Conservation (phyloP, 2,888 invertebrate genomes). For the Sylvicola fuscatus region DNA sequence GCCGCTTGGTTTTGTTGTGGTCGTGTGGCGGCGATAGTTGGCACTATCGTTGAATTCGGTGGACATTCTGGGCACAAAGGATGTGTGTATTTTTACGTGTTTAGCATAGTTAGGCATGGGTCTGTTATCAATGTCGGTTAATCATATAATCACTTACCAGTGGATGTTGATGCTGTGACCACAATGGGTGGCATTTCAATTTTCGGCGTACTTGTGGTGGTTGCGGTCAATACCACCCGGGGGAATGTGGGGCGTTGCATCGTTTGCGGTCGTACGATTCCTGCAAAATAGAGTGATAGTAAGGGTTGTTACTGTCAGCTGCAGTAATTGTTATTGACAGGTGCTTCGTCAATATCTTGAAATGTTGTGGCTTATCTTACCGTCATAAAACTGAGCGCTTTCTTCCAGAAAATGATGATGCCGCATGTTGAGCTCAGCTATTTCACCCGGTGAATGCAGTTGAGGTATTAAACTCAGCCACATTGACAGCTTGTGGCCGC, state of each 20-base stretch:
- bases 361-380: conserved; percentile 27
- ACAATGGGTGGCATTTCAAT: conserved; percentile 25
- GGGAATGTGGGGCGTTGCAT: conserved; percentile 41
- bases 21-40: conserved; percentile 18
- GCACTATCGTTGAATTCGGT: conserved; percentile 34
- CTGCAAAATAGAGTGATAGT: conserved; percentile 23
- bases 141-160: conserved; percentile 13
- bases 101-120: too few relatives aligned
- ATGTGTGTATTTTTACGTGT: too few relatives aligned
- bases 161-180: conserved; percentile 24
- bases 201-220: conserved; percentile 22
- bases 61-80: conserved; percentile 51
- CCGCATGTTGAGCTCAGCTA: conserved; percentile 61
- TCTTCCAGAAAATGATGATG: conserved; percentile 76
- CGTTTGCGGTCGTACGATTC: conserved; percentile 55
- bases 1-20: conserved; percentile 10
- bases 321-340: too few relatives aligned
- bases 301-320: too few relatives aligned
- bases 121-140: background rate
- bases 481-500: conserved; percentile 83
- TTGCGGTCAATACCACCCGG: conserved; percentile 28
- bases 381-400: conserved; percentile 58
- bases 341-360: too few relatives aligned
- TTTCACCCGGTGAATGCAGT: conserved; percentile 62
- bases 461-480: conserved; percentile 85